Base-by-base conservation (phyloP, 2,888 invertebrate genomes). In the Odontomyia ornata region DNA sequence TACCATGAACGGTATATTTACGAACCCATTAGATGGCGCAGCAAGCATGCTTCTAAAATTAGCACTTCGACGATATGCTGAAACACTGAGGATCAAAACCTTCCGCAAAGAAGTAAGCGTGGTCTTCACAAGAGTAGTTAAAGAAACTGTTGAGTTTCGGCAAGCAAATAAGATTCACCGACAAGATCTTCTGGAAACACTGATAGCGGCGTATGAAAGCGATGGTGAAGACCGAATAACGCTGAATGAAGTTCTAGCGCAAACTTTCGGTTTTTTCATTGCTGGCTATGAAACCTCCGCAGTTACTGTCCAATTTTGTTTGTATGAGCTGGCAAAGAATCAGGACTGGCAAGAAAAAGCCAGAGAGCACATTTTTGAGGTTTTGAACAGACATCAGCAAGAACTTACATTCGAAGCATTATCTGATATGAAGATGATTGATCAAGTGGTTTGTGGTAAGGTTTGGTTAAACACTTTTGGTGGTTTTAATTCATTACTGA, bases 171-270 rank as follows among this genome's bases (percentile, higher is more conserved):
- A 88, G 1, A 81, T 90, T 0, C 83, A 82, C 0, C 83, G 89
- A 47, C 88, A 89, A 75, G 91, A 90, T 83, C 90, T 91, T 79
- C 82, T 91, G 65, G 89, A 91, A 80, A 81, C 90, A 1, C 83
- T 90, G 62, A 85, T 89, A 30, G 86, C 90, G 57, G 80, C 90
- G 23, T 85, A 87, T 76, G 87, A 77, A 79, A 36, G 47, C 82
- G 82, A 4, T 7, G 84, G 87, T 13, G 47, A 69, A 4, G 15
- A 23, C 18, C n/a, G 43, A 1, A 25, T 77, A 3, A 77, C 52
- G 43, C 15, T 78, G 0, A 76, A 78, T 25, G 78, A 79, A 72
- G 46, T 78, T 13, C 80, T 80, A 11, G 82, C 84, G 0, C 83
- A 84, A 28, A 79, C 82, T 0, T 82, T 83, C 21, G 77, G 84